Base-by-base conservation (phyloP, 2,797 vertebrate species). In the Hippoglossus hippoglossus region DNA sequence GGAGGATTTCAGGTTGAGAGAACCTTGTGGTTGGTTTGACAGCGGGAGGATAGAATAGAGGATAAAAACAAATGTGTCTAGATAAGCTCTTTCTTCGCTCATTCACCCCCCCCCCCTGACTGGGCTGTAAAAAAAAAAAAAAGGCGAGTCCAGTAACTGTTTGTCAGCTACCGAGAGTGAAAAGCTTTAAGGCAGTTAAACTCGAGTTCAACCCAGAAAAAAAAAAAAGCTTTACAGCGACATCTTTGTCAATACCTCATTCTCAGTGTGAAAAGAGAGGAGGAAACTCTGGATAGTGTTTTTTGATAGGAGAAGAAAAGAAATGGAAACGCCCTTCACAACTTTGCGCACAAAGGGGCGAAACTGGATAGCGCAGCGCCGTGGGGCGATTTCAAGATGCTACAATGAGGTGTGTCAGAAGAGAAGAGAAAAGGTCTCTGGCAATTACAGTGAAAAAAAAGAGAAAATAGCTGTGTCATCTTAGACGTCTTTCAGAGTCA, bases 301-400 rank as follows among this genome's bases (percentile, higher is more conserved):
- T 59, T 92, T 91, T 90, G 88, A 92, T 89, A 74, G 89, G 80
- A 80, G 85, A 91, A 93, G 91, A 94, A 94, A 92, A 93, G 93
- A 81, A 74, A 77, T 80, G 90, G 88, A 92, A 93, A 93, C 91
- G 81, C 92, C 93, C 93, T 90, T 93, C 91, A 93, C 89, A 90
- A 89, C 83, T 79, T 69, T 31, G 67, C 10, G 67, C 81, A 94
- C 92, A 94, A 94, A 90, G 83, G 82, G 88, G 81, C 10, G 94
- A 91, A 94, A 94, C 31, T 16, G 75, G 92, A 95, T 93, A 89
- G 78, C 41, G 71, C 59, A 64, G 46, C 1, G 68, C 93, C 80
- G 46, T 58, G 0, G 84, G 93, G 74, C 75, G 81, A 81, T 89
- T 89, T 89, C 77, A 66, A 51, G 78, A 83, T 77, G 84, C 72